Evolutionary conservation across 2,888 invertebrate species (phyloP).

Genomic region (Sinohyriopsis cumingii): DNA sequence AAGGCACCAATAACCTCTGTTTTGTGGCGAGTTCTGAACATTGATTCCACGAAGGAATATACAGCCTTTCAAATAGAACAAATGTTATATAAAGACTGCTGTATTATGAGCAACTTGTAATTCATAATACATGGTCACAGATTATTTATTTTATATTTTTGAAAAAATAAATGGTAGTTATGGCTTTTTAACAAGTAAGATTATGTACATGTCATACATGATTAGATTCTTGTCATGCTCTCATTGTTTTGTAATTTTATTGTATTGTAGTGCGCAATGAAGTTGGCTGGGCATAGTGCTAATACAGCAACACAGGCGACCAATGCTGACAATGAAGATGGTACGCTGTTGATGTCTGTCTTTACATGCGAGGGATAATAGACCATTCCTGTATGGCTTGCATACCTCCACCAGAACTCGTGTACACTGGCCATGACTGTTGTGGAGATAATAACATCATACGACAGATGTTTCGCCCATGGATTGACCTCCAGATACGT

Average conservation of each 20-base stretch:
- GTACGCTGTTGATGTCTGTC: conserved; percentile 41
- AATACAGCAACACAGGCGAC: conserved; percentile 33
- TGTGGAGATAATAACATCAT: conserved; percentile 26
- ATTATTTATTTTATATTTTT: too few relatives aligned
- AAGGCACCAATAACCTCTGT: conserved; percentile 42
- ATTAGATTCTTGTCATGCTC: too few relatives aligned
- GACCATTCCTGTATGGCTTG: conserved; percentile 24
- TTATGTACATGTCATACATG: too few relatives aligned
- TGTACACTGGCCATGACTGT: conserved; percentile 54
- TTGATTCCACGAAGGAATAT: conserved; percentile 27
- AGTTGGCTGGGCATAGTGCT: conserved; percentile 18
- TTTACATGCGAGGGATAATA: conserved; percentile 37
- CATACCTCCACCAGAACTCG: conserved; percentile 33
- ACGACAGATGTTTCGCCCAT: conserved; percentile 20
- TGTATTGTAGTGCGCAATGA: conserved; percentile 4
- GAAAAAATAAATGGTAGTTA: too few relatives aligned
- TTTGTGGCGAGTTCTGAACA: conserved; percentile 41
- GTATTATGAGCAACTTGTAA: too few relatives aligned
- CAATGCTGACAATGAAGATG: conserved; percentile 47
- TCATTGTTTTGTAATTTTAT: background rate
- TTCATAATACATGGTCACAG: too few relatives aligned
- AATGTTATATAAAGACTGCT: too few relatives aligned
- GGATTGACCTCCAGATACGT: conserved; percentile 26
- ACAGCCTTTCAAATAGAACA: too few relatives aligned
- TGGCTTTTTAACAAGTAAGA: too few relatives aligned